Evolutionary conservation across 2,113 vertebrate genomes (phyloP).

Genomic region (Coryphaenoides rupestris): DNA sequence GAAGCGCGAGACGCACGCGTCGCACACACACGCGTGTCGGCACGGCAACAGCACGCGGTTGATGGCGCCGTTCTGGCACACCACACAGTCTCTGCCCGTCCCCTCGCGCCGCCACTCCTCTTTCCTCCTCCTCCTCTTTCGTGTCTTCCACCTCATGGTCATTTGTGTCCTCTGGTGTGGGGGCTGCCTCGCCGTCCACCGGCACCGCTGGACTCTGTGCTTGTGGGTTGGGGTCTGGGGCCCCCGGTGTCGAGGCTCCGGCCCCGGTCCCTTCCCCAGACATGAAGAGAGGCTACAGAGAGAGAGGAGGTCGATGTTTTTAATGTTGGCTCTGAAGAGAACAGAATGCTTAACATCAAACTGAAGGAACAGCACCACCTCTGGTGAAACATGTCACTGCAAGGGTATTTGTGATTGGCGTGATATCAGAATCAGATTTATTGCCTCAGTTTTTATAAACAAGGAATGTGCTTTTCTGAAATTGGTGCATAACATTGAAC

Average conservation of each 20-base stretch:
- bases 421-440: too few species aligned
- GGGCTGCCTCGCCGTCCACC: too few species aligned
- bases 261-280: constrained; percentile 71
- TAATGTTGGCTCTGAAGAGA: too few species aligned
- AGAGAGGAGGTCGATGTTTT: not conserved
- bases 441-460: too few species aligned
- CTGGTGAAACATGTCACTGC: too few species aligned
- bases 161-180: not conserved
- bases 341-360: too few species aligned
- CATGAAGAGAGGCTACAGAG: constrained; percentile 91
- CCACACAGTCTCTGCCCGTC: constrained; percentile 84
- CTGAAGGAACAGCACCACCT: too few species aligned
- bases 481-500: too few species aligned
- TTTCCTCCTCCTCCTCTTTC: constrained; percentile 44
- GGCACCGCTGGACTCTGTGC: too few species aligned
- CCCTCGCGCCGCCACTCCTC: constrained; percentile 68
- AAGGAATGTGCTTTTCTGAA: too few species aligned
- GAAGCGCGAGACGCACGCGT: constrained; percentile 80
- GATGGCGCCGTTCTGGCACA: constrained; percentile 87
- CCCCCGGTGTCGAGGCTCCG: constrained; percentile 5
- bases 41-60: constrained; percentile 93
- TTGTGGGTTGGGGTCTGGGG: not conserved
- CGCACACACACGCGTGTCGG: constrained; percentile 88
- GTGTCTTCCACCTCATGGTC: not conserved
- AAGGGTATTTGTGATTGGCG: too few species aligned